Conservation (phyloP, 2,888 invertebrate species). For the Acleris literana region DNA sequence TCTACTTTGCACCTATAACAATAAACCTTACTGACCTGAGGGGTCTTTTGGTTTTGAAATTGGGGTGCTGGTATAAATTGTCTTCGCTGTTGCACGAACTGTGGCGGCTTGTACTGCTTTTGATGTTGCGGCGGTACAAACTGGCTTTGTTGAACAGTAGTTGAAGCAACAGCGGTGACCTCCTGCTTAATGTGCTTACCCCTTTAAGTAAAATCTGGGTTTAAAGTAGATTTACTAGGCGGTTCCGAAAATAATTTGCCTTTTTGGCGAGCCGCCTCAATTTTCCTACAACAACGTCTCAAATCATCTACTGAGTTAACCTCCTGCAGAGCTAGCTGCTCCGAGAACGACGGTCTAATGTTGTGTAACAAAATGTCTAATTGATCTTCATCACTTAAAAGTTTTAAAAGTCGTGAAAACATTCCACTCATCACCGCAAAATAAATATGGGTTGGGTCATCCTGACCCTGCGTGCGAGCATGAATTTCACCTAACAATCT, state of each 20-base stretch:
- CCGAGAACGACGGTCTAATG: neutral
- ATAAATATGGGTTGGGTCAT: slow-evolving; percentile 7
- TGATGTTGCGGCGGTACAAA: neutral
- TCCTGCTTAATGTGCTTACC: neutral
- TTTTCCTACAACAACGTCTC: neutral
- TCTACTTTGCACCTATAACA: neutral
- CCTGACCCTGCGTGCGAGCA: slow-evolving; percentile 4
- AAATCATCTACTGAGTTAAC: neutral
- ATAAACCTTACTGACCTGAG: neutral
- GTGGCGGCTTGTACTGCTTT: neutral
- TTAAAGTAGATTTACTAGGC: neutral
- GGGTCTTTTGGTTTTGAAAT: neutral
- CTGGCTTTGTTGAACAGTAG: too few species aligned
- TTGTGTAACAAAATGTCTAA: neutral
- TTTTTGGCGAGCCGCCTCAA: neutral
- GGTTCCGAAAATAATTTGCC: neutral
- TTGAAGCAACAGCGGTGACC: neutral
- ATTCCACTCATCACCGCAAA: slow-evolving; percentile 5
- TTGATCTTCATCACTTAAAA: neutral
- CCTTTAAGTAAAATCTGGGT: neutral
- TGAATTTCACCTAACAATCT: neutral
- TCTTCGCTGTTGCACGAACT: neutral
- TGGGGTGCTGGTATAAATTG: neutral
- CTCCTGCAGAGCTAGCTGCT: neutral
- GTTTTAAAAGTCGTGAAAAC: neutral